Evolutionary conservation across 35 echinoderm and acorn worm genomes (phyloP).

Genomic region (Apostichopus californicus): DNA sequence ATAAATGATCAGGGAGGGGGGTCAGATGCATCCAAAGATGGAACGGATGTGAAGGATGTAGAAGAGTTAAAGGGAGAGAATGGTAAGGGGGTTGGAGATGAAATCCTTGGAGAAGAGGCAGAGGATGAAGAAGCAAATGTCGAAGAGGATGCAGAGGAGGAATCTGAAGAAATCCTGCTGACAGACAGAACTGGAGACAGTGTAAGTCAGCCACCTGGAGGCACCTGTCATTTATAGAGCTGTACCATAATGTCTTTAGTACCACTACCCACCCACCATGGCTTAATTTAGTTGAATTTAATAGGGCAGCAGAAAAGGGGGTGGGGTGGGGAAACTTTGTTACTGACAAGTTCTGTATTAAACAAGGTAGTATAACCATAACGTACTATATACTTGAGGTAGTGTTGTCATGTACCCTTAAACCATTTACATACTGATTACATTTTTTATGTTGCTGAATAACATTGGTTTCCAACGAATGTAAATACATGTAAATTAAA

Average conservation of each 20-base stretch:
- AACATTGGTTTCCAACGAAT: no score
- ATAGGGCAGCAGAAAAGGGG: no score
- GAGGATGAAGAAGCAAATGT: not conserved
- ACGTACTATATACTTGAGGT: no score
- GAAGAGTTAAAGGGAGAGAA: not conserved
- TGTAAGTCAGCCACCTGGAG: not conserved
- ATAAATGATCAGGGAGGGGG: not conserved
- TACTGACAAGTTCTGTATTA: no score
- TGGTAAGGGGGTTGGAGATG: not conserved
- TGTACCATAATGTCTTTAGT: not conserved
- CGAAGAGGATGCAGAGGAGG: not conserved
- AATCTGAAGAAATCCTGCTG: not conserved
- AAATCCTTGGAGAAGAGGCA: not conserved
- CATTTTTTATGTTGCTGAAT: no score
- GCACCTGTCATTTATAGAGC: not conserved
- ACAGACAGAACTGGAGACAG: conserved; percentile 10
- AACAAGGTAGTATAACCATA: no score
- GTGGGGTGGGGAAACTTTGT: no score
- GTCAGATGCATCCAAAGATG: not conserved
- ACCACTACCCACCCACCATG: not conserved
- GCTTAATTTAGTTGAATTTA: no score
- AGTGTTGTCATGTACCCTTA: no score
- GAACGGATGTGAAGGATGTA: not conserved
- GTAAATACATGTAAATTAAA: no score
- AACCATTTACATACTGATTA: no score